These are phyloP conservation scores for Vombatus ursinus DNA, from an alignment of 2,113 vertebrate species.

Conservation along the genomic window DNA sequence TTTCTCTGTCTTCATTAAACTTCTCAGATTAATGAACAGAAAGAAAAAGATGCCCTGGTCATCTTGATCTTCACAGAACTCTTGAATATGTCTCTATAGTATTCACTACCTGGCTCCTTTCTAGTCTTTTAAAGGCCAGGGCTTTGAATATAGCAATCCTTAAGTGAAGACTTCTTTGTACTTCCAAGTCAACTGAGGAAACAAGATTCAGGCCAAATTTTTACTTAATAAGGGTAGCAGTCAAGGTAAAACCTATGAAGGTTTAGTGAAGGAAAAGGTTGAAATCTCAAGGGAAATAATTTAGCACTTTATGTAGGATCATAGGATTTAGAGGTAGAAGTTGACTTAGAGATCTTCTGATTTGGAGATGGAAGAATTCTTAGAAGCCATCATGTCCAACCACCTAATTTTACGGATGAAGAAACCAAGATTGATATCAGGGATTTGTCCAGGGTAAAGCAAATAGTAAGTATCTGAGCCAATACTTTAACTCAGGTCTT, in stretches of 20 bases:
- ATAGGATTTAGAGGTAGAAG: neutral
- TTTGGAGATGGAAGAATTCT: neutral
- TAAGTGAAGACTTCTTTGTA: neutral
- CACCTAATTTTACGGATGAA: neutral
- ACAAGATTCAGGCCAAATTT: conserved; percentile 1
- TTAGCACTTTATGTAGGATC: neutral
- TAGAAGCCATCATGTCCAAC: neutral
- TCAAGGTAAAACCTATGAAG: conserved; percentile 20
- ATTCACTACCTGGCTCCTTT: neutral
- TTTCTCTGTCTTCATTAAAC: neutral
- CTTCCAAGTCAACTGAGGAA: conserved; percentile 13
- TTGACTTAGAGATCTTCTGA: neutral
- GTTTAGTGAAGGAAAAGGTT: neutral
- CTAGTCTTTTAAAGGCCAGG: neutral
- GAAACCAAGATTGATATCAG: neutral
- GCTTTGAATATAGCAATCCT: neutral
- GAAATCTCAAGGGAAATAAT: neutral
- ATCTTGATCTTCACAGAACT: neutral
- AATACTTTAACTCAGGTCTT: neutral
- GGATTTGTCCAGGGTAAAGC: too few species aligned
- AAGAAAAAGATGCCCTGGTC: neutral
- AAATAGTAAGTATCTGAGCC: too few species aligned
- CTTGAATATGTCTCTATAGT: neutral
- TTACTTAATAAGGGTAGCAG: conserved; percentile 9
- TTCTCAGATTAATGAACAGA: neutral